Evolutionary conservation across 2,113 vertebrate genomes (phyloP).

Genomic region (Syngnathus scovelli): DNA sequence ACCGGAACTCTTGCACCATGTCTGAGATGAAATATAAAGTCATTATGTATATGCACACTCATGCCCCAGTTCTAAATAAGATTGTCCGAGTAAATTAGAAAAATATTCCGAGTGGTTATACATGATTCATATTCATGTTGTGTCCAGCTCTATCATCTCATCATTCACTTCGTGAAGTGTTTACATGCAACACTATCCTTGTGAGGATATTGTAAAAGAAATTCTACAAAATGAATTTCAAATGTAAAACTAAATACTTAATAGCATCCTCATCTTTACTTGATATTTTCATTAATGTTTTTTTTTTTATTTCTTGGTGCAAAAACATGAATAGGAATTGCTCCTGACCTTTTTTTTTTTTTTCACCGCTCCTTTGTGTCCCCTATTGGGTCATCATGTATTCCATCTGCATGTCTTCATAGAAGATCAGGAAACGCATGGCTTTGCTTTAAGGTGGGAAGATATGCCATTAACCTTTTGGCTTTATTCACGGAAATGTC

Average conservation of each 20-base stretch:
- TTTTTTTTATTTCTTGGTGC: background rate
- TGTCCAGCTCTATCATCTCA: background rate
- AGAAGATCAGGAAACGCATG: conserved; percentile 17
- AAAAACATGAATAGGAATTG: background rate
- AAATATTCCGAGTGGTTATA: background rate
- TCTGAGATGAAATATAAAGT: background rate
- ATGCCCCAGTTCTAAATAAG: background rate
- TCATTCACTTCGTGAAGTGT: background rate
- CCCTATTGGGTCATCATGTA: conserved; percentile 19
- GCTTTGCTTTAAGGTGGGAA: background rate
- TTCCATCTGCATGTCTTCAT: conserved; percentile 5
- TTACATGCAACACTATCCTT: background rate
- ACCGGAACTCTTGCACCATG: background rate
- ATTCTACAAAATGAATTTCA: background rate
- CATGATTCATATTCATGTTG: background rate
- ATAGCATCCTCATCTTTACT: no score
- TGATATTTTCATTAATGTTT: background rate
- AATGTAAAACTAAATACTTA: background rate
- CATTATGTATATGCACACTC: background rate
- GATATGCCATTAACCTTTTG: conserved; percentile 8
- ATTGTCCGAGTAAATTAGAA: background rate
- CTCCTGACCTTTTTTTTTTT: background rate
- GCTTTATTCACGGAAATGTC: conserved; percentile 16
- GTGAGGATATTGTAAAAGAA: background rate
- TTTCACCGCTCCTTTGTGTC: background rate